Conservation (phyloP, 1,140 invertebrate species). For the Drosophila melanogaster region DNA sequence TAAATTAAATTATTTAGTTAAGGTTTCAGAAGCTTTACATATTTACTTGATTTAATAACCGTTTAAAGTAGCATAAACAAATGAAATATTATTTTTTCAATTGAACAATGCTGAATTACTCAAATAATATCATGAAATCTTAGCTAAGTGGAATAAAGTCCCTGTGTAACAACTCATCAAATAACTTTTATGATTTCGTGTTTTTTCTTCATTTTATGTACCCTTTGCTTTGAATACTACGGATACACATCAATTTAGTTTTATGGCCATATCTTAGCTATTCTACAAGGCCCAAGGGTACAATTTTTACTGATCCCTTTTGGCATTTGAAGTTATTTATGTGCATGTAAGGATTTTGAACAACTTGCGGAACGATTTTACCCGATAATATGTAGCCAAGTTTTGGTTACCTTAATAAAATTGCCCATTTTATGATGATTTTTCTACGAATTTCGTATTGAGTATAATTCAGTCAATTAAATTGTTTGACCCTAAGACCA, state of each 20-base stretch:
- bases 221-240: slow-evolving; percentile 14
- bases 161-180: slow-evolving; percentile 1
- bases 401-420: slow-evolving; percentile 40
- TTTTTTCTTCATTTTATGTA: neutral
- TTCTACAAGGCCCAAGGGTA: slow-evolving; percentile 29
- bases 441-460: slow-evolving; percentile 21
- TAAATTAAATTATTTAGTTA: too few species aligned
- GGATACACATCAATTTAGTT: slow-evolving; percentile 52
- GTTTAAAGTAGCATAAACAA: neutral
- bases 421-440: slow-evolving; percentile 30
- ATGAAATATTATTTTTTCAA: too few species aligned
- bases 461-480: slow-evolving; percentile 48
- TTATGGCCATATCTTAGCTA: slow-evolving; percentile 46
- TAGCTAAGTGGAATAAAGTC: neutral
- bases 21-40: neutral
- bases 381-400: slow-evolving; percentile 16
- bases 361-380: slow-evolving; percentile 28
- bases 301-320: slow-evolving; percentile 48
- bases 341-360: slow-evolving; percentile 38
- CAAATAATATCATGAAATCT: too few species aligned
- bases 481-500: slow-evolving; percentile 30
- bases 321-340: slow-evolving; percentile 40
- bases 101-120: too few species aligned
- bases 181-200: slow-evolving; percentile 22
- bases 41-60: neutral